A percentile compares a stretch with the other conserved stretches of the same genome.
Conservation (phyloP, 2,888 invertebrate genomes). For the Trissolcus brochymenae region DNA sequence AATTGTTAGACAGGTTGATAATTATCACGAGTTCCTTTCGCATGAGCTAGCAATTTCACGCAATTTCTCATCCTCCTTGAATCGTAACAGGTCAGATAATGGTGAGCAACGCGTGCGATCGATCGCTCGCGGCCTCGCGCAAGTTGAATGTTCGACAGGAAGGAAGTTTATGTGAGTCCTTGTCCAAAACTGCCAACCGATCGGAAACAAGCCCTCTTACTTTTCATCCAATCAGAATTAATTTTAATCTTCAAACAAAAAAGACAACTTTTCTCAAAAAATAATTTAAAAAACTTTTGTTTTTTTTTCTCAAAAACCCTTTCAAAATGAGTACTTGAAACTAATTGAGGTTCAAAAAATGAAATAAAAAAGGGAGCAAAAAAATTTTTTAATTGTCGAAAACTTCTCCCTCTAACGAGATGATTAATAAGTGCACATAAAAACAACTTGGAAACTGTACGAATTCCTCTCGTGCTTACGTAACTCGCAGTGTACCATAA, state of each 20-base stretch:
- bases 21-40: too few species aligned
- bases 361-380: neutral
- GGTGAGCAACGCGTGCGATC: neutral
- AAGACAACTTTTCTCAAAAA: too few species aligned
- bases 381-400: neutral
- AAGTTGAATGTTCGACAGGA: constrained; percentile 30
- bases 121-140: constrained; percentile 8
- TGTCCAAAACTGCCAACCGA: constrained; percentile 31
- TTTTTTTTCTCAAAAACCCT: neutral
- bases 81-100: neutral
- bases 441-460: constrained; percentile 19
- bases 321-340: neutral
- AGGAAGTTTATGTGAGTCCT: constrained; percentile 41
- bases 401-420: constrained; percentile 5
- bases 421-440: constrained; percentile 27
- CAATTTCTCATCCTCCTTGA: too few species aligned
- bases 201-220: neutral
- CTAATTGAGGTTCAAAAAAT: neutral
- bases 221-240: too few species aligned
- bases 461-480: constrained; percentile 41
- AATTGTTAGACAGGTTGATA: neutral
- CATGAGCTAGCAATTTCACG: too few species aligned
- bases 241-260: too few species aligned
- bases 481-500: constrained; percentile 37
- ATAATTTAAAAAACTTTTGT: too few species aligned